Evolutionary conservation across 53 echinoderm and acorn worm genomes (phyloP).

Genomic region (Echinometra lucunter): DNA sequence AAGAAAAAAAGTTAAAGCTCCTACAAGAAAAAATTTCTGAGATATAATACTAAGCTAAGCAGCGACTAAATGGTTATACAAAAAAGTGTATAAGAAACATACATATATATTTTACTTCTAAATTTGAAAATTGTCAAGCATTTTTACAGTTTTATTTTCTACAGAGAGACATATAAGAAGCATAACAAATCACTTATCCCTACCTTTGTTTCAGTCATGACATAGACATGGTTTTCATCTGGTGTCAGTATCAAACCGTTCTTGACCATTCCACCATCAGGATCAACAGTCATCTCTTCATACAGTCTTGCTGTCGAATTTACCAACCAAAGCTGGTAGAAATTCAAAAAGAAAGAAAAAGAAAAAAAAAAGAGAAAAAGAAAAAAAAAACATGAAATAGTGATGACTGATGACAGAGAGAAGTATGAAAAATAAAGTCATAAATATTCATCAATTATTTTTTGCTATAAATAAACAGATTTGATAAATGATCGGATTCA

Average conservation of each 20-base stretch:
- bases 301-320: slow-evolving; percentile 49
- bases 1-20: too few relatives aligned
- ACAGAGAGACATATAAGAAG: background rate
- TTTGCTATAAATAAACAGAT: too few relatives aligned
- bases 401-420: background rate
- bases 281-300: slow-evolving; percentile 49
- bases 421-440: background rate
- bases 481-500: too few relatives aligned
- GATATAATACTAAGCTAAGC: background rate
- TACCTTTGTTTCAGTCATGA: slow-evolving; percentile 69
- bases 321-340: slow-evolving; percentile 46
- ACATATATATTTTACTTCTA: too few relatives aligned
- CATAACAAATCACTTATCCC: background rate
- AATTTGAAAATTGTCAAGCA: background rate
- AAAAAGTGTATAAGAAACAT: too few relatives aligned
- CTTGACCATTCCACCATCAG: slow-evolving; percentile 60
- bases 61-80: background rate
- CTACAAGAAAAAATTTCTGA: too few relatives aligned
- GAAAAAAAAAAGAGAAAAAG: background rate
- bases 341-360: background rate
- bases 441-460: too few relatives aligned
- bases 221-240: slow-evolving; percentile 62
- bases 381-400: too few relatives aligned
- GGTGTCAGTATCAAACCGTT: slow-evolving; percentile 57
- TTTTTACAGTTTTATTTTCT: background rate